Percentiles rank a stretch among this genome's conserved stretches.
These are phyloP conservation scores for Hexactinellida sp. DNA, from an alignment of 37 sponge, comb jelly and placozoan genomes.

Conservation along the genomic window DNA sequence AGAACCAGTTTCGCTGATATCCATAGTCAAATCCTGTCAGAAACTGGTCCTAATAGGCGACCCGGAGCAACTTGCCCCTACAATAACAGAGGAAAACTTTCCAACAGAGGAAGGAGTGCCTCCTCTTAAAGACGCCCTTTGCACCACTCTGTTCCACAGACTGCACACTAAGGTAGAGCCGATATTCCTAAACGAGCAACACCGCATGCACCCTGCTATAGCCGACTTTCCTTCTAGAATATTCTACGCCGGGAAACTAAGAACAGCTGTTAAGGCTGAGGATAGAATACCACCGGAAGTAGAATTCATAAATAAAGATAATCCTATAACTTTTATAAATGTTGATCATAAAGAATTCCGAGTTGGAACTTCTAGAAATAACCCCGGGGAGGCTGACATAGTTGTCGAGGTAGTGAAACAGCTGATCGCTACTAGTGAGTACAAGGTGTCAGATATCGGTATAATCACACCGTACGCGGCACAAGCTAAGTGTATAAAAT, in stretches of 20 bases:
- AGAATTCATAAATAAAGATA: background rate
- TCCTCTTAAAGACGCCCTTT: constrained; percentile 13
- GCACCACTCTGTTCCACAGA: constrained; percentile 51
- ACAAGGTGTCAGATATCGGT: constrained; percentile 32
- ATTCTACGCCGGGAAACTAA: constrained; percentile 44
- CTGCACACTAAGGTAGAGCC: constrained; percentile 24
- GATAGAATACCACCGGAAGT: background rate
- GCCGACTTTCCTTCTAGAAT: constrained; percentile 38
- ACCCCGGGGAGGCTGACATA: constrained; percentile 33
- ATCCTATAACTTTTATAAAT: constrained; percentile 39
- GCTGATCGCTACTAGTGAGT: constrained; percentile 16
- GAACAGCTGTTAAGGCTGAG: background rate
- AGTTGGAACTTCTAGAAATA: constrained; percentile 31
- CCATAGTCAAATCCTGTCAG: constrained; percentile 32
- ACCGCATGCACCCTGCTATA: constrained; percentile 55
- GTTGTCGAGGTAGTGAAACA: constrained; percentile 24
- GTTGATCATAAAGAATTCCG: constrained; percentile 19
- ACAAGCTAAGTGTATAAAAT: constrained; percentile 39
- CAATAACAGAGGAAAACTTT: background rate
- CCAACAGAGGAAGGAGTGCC: background rate
- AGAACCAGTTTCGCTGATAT: constrained; percentile 40
- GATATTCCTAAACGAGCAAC: constrained; percentile 36
- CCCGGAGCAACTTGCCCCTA: constrained; percentile 45
- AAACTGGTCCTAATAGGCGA: constrained; percentile 57
- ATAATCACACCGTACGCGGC: constrained; percentile 52